A percentile compares a stretch with the other conserved stretches of the same genome.
Conservation (phyloP, 1,140 invertebrate genomes). For the Tetranychus urticae region DNA sequence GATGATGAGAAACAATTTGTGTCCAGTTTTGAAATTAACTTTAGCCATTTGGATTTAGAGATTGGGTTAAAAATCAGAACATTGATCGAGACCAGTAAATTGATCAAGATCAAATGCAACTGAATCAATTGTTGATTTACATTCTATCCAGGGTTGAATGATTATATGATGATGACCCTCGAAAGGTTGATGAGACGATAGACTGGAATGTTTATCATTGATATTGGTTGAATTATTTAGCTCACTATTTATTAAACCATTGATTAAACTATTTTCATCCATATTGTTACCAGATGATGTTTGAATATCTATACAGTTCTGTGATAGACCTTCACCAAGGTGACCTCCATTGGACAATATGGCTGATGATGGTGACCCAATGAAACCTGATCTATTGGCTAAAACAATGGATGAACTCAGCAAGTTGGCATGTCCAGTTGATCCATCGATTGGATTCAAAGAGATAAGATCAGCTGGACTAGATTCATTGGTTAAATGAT, state of each 20-base stretch:
- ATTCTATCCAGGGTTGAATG: slow-evolving; percentile 11
- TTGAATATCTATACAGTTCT: neutral
- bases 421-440: neutral
- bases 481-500: neutral
- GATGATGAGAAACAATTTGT: too few species aligned
- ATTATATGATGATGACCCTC: neutral
- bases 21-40: too few species aligned
- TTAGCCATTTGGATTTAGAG: too few species aligned
- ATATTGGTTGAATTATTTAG: neutral
- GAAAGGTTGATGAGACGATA: neutral
- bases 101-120: slow-evolving; percentile 10
- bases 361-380: neutral
- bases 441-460: too few species aligned
- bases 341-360: neutral
- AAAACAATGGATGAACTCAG: neutral
- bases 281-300: neutral
- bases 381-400: neutral
- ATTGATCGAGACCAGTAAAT: slow-evolving; percentile 8
- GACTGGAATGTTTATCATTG: neutral
- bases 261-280: neutral
- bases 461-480: neutral
- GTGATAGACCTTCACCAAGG: neutral
- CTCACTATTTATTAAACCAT: neutral
- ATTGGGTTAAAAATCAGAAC: slow-evolving; percentile 6
- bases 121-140: slow-evolving; percentile 10